A percentile compares a stretch with the other conserved stretches of the same genome.
Evolutionary conservation across 2,888 invertebrate genomes (phyloP).

Genomic region (Sarcophaga subvicina): DNA sequence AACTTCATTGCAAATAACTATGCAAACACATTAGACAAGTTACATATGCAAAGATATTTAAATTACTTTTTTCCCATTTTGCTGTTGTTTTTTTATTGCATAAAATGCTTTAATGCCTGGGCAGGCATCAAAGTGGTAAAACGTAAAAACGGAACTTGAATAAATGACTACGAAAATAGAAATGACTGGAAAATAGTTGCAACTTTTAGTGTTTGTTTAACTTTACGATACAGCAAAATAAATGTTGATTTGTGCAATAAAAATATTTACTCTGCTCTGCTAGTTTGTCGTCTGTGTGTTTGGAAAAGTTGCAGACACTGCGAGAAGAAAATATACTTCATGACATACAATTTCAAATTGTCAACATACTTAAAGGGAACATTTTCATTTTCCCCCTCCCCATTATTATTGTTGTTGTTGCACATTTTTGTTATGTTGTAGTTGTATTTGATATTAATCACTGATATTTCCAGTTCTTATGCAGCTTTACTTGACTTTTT

Average conservation of each 20-base stretch:
- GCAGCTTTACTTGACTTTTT: not conserved
- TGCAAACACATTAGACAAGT: conserved; percentile 40
- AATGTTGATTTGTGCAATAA: conserved; percentile 47
- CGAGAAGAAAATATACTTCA: not conserved
- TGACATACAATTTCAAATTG: conserved; percentile 47
- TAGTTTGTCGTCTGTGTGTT: conserved; percentile 2
- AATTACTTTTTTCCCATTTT: too few relatives aligned
- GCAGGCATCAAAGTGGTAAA: not conserved
- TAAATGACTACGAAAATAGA: conserved; percentile 19
- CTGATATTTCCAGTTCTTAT: not conserved
- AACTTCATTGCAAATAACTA: conserved; percentile 30
- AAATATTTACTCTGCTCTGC: conserved; percentile 41
- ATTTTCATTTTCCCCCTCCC: not conserved
- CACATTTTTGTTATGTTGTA: not conserved
- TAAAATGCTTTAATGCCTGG: conserved; percentile 10
- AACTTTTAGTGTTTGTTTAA: conserved; percentile 14
- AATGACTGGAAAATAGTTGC: not conserved
- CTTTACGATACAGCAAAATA: conserved; percentile 20
- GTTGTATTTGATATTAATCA: conserved; percentile 29
- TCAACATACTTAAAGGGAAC: conserved; percentile 36
- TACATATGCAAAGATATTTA: not conserved
- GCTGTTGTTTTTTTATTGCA: not conserved
- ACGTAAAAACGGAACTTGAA: not conserved
- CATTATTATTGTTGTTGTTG: not conserved
- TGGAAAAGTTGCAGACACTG: not conserved